Evolutionary conservation across 2,113 vertebrate species (phyloP).

Genomic region (Paramormyrops kingsleyae): DNA sequence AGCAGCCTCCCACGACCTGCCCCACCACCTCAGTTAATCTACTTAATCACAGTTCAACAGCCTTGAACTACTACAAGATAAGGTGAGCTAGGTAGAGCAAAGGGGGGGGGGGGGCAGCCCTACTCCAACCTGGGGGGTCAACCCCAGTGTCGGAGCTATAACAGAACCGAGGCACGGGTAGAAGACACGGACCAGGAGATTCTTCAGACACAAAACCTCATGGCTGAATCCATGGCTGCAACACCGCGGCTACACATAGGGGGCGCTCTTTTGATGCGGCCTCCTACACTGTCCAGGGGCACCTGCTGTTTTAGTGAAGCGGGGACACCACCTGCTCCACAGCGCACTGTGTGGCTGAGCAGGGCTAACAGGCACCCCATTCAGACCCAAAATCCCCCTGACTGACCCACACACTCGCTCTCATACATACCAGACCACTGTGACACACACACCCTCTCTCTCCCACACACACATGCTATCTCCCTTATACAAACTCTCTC

Average conservation of each 20-base stretch:
- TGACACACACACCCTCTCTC: background rate
- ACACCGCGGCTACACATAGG: background rate
- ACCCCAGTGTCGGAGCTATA: background rate
- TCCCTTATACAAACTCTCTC: background rate
- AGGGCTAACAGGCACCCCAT: background rate
- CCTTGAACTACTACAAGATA: background rate
- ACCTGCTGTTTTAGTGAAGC: conserved; percentile 1
- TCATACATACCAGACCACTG: background rate
- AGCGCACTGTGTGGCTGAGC: background rate
- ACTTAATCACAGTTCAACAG: conserved; percentile 14
- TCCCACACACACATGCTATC: conserved; percentile 21
- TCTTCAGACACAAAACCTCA: background rate
- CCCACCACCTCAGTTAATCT: background rate
- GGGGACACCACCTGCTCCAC: background rate
- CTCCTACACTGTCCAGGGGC: background rate
- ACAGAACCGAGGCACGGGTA: background rate
- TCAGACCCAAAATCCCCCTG: background rate
- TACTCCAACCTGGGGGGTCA: background rate
- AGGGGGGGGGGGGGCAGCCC: background rate
- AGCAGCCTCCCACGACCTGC: background rate
- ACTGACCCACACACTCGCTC: background rate
- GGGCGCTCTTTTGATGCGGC: background rate
- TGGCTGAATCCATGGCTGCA: background rate
- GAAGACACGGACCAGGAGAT: background rate
- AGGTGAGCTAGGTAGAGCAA: background rate